Percentiles rank a stretch among this genome's conserved stretches.
Conservation (phyloP, 2,113 vertebrate genomes). For the Xiphophorus couchianus region DNA sequence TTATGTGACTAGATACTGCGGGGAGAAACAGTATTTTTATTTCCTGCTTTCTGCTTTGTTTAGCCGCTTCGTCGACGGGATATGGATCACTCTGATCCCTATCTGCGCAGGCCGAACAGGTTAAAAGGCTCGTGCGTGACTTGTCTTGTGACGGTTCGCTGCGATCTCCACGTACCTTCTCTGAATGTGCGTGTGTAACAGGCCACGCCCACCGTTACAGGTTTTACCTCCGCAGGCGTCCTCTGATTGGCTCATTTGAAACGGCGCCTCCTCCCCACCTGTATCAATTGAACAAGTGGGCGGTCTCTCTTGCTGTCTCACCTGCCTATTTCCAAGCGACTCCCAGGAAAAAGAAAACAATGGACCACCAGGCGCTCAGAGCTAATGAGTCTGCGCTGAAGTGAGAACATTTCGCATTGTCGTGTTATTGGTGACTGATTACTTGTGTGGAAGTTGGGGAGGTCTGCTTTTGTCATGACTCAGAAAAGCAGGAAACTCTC, state of each 20-base stretch:
- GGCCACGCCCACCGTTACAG: not conserved
- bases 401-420: not conserved
- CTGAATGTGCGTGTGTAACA: not conserved
- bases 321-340: not conserved
- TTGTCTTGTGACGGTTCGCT: not conserved
- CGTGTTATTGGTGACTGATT: not conserved
- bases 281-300: not conserved
- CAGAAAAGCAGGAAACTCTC: conserved; percentile 65
- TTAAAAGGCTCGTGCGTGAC: not conserved
- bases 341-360: not conserved
- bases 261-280: not conserved
- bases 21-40: not conserved
- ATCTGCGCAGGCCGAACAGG: conserved; percentile 47
- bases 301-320: not conserved
- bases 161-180: conserved; percentile 18
- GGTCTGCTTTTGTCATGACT: conserved; percentile 51
- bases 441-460: not conserved
- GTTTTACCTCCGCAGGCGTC: not conserved
- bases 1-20: not conserved
- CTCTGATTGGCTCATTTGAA: not conserved
- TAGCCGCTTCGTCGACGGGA: not conserved
- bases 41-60: not conserved
- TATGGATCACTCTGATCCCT: conserved; percentile 19
- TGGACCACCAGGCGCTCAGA: not conserved
- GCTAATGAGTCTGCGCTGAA: not conserved